These are phyloP conservation scores for Hesperophylax magnus DNA, from an alignment of 1,140 invertebrate genomes.

Conservation along the genomic window DNA sequence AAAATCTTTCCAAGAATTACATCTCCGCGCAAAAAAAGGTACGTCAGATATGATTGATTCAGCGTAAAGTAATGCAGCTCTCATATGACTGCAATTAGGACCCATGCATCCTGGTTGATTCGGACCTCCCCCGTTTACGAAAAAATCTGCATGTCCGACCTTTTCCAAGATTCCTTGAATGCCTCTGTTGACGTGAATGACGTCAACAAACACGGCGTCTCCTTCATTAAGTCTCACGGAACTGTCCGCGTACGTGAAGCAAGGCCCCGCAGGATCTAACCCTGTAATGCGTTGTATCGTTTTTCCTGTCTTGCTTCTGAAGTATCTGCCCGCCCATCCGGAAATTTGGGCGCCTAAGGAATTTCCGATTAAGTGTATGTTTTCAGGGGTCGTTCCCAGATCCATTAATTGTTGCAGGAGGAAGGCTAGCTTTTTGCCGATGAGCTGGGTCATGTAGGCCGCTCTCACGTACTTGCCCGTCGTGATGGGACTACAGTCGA, in stretches of 20 bases:
- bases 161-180: constrained; percentile 72
- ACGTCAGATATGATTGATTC: constrained; percentile 72
- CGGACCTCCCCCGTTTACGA: constrained; percentile 74
- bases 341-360: constrained; percentile 75
- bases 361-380: constrained; percentile 74
- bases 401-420: constrained; percentile 70
- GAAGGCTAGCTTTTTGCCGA: constrained; percentile 68
- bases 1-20: constrained; percentile 68
- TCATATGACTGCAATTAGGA: constrained; percentile 74
- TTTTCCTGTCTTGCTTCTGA: constrained; percentile 65
- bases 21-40: constrained; percentile 70
- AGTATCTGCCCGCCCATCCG: constrained; percentile 73
- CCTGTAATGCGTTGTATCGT: constrained; percentile 67
- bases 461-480: constrained; percentile 71
- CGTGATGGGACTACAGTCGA: constrained; percentile 73
- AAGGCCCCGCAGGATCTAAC: constrained; percentile 73
- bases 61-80: constrained; percentile 73
- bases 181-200: constrained; percentile 76
- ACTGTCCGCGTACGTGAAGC: constrained; percentile 66
- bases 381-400: constrained; percentile 64
- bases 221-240: constrained; percentile 72
- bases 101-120: constrained; percentile 76
- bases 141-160: constrained; percentile 77
- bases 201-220: constrained; percentile 75
- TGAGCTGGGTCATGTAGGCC: constrained; percentile 67